Evolutionary conservation across 2,113 vertebrate genomes (phyloP).

Genomic region (Tretioscincus oriximinensis): DNA sequence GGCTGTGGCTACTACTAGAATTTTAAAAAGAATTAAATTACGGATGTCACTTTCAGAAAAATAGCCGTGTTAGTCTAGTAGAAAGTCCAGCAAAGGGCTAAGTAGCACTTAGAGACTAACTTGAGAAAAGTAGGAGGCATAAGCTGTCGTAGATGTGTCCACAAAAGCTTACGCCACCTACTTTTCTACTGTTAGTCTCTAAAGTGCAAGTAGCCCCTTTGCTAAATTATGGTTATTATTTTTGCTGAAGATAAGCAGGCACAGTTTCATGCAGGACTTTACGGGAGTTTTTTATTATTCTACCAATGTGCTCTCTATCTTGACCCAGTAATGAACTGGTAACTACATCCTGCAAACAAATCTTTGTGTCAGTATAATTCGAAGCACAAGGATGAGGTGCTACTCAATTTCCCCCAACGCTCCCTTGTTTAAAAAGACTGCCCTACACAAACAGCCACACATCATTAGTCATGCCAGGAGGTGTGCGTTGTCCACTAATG

Average conservation of each 20-base stretch:
- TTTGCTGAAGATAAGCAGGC: background rate
- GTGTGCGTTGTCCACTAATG: slow-evolving; percentile 37
- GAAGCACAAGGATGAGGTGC: slow-evolving; percentile 46
- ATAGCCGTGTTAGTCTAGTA: no score
- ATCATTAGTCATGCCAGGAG: slow-evolving; percentile 62
- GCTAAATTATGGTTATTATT: background rate
- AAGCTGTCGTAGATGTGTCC: no score
- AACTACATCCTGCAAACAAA: slow-evolving; percentile 4
- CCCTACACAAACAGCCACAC: slow-evolving; percentile 39
- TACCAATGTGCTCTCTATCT: background rate
- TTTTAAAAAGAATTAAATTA: background rate
- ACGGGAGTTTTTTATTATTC: background rate
- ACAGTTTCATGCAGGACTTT: background rate
- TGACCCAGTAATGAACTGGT: background rate
- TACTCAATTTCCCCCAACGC: slow-evolving; percentile 43
- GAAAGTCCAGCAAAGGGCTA: no score
- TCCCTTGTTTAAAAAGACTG: slow-evolving; percentile 52
- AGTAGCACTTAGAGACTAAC: no score
- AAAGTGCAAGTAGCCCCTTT: no score
- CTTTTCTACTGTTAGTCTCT: no score
- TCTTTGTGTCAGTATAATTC: slow-evolving; percentile 43
- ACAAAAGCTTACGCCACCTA: no score
- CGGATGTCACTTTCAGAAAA: no score
- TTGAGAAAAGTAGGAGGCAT: no score
- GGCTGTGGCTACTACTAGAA: background rate